Evolutionary conservation across 2,113 vertebrate species (phyloP), one percentile per base, ranked within the genome.

Genomic region (Bos javanicus): DNA sequence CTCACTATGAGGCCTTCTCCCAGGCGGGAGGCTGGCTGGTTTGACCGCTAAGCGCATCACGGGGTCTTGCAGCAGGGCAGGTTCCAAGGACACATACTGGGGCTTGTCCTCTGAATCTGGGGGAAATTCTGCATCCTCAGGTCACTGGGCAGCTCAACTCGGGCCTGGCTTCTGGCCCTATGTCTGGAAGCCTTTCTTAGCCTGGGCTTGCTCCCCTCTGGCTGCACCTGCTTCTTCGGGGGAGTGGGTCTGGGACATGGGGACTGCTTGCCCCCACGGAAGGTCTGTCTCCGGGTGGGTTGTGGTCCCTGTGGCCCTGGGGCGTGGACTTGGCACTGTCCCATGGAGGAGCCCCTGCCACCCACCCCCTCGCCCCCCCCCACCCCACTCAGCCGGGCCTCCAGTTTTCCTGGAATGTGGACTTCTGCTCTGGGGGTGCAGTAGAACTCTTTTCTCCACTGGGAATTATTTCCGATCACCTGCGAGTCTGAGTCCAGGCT

Each of bases 21-120:
- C 9, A 30, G 92, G 46, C 52, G 33, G 14, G 67, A 36, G 87
- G 1, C 52, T n/a, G 9, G 30, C 17, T 0, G 3, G 0, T 2
- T 13, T 25, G 85, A 23, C 28, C 5, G 17, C 71, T 28, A 6
- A 50, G 19, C 25, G 19, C n/a, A 15, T 67, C 26, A 1, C 3
- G 1, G 19, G 48, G 46, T 7, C 23, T 0, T 1, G 12, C 2
- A 4, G 85, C n/a, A 6, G 17, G 36, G 13, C 26, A 7, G 2
- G 0, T 16, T 78, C 54, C 9, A 3, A 6, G 52, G 16, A 28
- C 19, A 30, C 1, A 0, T 54, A 0, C 2, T 16, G 81, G 33
- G 8, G 21, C 23, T 16, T 2, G 21, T 57, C 28, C 1, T 0
- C 16, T 5, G 17, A 60, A 30, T 94, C 64, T 23, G 25, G 56